Conservation (phyloP, 2,797 vertebrate genomes). For the Pristis pectinata region DNA sequence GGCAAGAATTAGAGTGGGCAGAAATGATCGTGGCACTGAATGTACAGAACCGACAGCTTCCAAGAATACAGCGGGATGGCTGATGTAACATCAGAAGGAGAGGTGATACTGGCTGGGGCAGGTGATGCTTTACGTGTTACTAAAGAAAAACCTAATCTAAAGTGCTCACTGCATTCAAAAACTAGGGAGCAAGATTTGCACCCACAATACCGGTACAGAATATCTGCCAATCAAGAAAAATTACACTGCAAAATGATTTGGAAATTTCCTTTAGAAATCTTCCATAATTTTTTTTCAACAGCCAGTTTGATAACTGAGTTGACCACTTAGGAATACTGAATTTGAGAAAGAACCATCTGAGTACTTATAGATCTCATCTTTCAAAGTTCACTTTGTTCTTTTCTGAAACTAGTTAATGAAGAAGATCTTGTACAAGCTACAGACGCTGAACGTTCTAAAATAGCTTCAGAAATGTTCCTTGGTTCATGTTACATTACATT, state of each 20-base stretch:
- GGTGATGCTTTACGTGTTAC: neutral
- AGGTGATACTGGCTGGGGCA: neutral
- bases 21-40: neutral
- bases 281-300: neutral
- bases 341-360: neutral
- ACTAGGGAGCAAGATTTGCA: neutral
- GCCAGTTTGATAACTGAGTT: neutral
- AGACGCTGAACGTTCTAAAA: constrained; percentile 16
- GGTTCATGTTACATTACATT: constrained; percentile 29
- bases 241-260: neutral
- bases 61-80: neutral
- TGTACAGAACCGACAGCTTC: neutral
- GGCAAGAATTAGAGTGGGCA: neutral
- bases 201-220: neutral
- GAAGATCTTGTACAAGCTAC: neutral
- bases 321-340: too few relatives aligned
- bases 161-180: neutral
- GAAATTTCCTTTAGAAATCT: neutral
- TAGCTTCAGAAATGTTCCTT: neutral
- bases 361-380: neutral
- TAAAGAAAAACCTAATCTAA: neutral
- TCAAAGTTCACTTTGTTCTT: neutral
- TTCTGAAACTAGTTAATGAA: neutral
- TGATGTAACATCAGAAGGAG: neutral
- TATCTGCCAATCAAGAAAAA: neutral